These are phyloP conservation scores for Oryzias dopingdopingensis DNA, from an alignment of 2,797 vertebrate genomes.

Conservation along the genomic window DNA sequence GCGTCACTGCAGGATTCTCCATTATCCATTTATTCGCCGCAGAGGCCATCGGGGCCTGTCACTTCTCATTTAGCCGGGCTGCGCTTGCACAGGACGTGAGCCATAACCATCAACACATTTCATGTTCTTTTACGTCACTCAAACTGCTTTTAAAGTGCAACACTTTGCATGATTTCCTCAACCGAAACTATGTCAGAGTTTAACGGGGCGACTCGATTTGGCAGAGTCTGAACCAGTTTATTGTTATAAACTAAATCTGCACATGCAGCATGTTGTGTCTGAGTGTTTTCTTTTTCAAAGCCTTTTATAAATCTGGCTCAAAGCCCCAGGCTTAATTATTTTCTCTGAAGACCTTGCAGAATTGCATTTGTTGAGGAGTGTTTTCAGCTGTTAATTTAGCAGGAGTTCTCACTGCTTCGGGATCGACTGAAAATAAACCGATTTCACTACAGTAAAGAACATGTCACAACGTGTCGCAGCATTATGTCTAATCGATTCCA, in stretches of 20 bases:
- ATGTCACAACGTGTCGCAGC: constrained; percentile 3
- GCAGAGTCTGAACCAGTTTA: neutral
- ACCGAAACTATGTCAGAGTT: constrained; percentile 2
- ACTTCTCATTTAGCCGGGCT: constrained; percentile 63
- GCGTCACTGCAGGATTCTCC: constrained; percentile 64
- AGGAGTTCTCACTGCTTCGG: constrained; percentile 6
- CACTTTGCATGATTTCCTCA: constrained; percentile 8
- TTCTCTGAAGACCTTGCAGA: neutral
- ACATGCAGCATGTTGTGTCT: neutral
- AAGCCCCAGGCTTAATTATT: neutral
- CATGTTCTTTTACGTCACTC: constrained; percentile 15
- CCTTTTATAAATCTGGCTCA: neutral
- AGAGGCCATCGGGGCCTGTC: constrained; percentile 69
- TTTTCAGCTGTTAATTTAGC: constrained; percentile 1
- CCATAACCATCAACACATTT: constrained; percentile 40
- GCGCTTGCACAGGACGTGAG: constrained; percentile 33
- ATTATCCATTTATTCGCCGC: constrained; percentile 72
- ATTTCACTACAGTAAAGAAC: constrained; percentile 13
- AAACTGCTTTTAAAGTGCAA: constrained; percentile 9
- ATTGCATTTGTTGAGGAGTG: neutral
- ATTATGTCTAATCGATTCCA: constrained; percentile 6
- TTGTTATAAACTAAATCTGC: neutral
- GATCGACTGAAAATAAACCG: constrained; percentile 13
- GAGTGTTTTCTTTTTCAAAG: neutral
- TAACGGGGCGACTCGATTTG: neutral